phyloP scores from a whole-genome alignment of 2,113 vertebrate genomes.

The Diphyllodes magnificus region DNA sequence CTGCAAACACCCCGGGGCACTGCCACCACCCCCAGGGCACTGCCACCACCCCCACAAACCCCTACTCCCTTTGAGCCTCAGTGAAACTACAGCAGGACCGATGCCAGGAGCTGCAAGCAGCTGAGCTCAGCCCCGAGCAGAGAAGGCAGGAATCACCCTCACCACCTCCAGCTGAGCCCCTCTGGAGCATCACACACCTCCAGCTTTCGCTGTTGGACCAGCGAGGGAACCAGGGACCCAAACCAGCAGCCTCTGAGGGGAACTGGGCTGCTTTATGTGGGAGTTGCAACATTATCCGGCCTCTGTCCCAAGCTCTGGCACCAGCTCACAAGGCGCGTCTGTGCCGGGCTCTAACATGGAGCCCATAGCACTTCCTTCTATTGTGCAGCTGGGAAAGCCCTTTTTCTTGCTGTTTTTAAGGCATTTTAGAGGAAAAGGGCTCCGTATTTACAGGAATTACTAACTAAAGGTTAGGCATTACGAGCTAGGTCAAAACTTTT shows the following conservation, averaged over 20 bases:
- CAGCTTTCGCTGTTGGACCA: not conserved
- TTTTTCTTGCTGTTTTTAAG: not conserved
- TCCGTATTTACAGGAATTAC: not conserved
- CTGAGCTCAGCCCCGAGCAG: not conserved
- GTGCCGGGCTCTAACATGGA: not conserved
- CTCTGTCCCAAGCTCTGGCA: not conserved
- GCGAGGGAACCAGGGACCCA: fast-evolving
- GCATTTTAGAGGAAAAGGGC: not conserved
- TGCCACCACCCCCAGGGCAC: not conserved
- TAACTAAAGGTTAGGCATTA: not conserved
- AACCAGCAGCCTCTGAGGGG: not conserved
- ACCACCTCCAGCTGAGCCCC: not conserved
- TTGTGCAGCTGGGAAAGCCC: constrained; percentile 20
- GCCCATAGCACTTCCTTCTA: not conserved
- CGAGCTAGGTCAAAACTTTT: not conserved
- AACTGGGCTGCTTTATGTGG: not conserved
- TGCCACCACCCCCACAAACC: not conserved
- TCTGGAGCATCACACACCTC: not conserved
- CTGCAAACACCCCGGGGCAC: not conserved
- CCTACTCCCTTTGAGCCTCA: not conserved
- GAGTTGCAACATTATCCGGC: not conserved
- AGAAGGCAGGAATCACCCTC: not conserved
- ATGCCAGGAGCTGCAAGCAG: not conserved
- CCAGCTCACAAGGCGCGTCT: not conserved
- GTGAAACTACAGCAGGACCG: not conserved